These are phyloP conservation scores for Tuta absoluta DNA, from an alignment of 2,888 invertebrate species.

Conservation along the genomic window DNA sequence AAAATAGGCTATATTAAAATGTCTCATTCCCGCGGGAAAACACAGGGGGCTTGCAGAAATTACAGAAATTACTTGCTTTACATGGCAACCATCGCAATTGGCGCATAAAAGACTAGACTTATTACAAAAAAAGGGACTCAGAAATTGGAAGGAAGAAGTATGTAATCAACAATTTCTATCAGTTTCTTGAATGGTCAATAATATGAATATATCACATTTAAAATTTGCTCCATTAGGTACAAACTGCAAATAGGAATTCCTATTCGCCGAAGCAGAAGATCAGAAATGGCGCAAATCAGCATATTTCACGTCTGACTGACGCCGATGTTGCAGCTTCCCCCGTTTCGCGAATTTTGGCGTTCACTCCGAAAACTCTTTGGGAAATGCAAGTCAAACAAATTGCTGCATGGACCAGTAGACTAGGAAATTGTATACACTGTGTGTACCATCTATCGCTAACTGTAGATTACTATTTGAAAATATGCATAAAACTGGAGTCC, in stretches of 20 bases:
- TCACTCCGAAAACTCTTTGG: not conserved
- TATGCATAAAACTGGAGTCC: too few species aligned
- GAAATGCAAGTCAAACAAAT: conserved; percentile 2
- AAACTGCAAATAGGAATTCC: not conserved
- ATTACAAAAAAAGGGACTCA: too few species aligned
- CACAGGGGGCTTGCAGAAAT: too few species aligned
- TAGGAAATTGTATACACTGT: not conserved
- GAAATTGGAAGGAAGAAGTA: too few species aligned
- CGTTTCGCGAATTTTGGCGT: not conserved
- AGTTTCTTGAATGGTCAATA: not conserved
- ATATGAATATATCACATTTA: not conserved
- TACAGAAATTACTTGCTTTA: too few species aligned
- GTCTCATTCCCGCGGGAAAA: too few species aligned
- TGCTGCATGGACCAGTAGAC: not conserved
- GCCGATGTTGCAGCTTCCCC: not conserved
- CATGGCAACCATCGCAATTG: too few species aligned
- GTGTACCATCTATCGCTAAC: too few species aligned
- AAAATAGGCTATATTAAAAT: too few species aligned
- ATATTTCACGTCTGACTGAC: not conserved
- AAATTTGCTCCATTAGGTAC: not conserved
- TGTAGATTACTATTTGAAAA: too few species aligned
- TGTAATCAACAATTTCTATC: too few species aligned
- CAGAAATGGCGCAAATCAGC: not conserved
- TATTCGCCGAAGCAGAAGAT: not conserved
- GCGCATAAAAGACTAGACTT: too few species aligned